Evolutionary conservation across 2,888 invertebrate genomes (phyloP), one percentile per base, ranked within the genome.

Genomic region (Leucophenga maculata): DNA sequence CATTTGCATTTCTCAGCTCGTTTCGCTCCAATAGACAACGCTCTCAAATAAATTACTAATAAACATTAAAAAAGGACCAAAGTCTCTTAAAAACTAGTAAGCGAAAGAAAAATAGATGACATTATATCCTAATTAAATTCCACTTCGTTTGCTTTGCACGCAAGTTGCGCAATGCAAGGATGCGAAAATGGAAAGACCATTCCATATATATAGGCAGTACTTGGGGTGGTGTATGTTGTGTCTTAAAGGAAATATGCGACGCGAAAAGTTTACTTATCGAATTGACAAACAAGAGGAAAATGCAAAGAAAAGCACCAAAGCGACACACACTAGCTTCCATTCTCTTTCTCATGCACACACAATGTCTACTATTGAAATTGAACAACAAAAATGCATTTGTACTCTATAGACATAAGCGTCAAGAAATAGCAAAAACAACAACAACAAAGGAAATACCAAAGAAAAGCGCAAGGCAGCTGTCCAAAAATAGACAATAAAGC

Each of bases 311-410:
- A 39, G 39, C 39, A 9, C 39, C 3, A 9, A 39, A 39, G 8
- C 11, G 39, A 1, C 3, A 39, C 39, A 39, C 39, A 11, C 11
- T 39, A 3, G 3, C 4, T 39, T 9, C 39, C 26, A 26, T 4
- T 26, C 39, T 39, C 39, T 6, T 8, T 39, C 9, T 39, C 39
- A 1, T 1, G 3, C 39, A 11, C 39, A n/a, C n/a, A n/a, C n/a
- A n/a, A n/a, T 39, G 8, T 39, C 39, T 39, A 39, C 39, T 8
- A 39, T 39, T 26, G 31, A 78, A 82, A 82, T 80, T 80, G 82
- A 81, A 81, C 81, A 81, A 81, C 83, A 81, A 83, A 81, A 81
- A 80, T 80, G 80, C 80, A 80, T 80, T 80, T 80, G 81, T 11
- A 39, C 39, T 11, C 39, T 11, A 39, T 11, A 39, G 39, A 81